A percentile compares a stretch with the other conserved stretches of the same genome.
These are phyloP conservation scores for Megaceryle maxima DNA, from an alignment of 2,113 vertebrate genomes.

Conservation along the genomic window DNA sequence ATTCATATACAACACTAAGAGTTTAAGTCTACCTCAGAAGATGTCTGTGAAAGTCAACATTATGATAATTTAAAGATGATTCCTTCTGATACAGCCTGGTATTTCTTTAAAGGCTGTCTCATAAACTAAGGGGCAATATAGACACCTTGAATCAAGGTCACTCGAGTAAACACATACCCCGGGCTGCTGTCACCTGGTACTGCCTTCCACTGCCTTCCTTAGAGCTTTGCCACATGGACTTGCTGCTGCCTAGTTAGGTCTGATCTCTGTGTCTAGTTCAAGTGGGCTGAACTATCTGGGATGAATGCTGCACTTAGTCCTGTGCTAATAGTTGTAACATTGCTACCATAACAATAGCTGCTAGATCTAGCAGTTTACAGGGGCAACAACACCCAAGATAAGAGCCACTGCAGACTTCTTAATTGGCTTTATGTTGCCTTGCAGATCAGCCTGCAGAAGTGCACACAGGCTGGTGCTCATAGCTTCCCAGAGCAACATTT, in stretches of 20 bases:
- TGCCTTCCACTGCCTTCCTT: neutral
- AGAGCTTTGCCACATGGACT: neutral
- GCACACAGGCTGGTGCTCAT: neutral
- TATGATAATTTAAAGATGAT: neutral
- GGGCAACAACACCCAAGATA: neutral
- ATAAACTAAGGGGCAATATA: neutral
- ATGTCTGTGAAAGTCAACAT: neutral
- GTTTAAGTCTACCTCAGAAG: rapidly evolving
- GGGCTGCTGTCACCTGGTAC: neutral
- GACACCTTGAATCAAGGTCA: rapidly evolving
- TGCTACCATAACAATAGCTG: neutral
- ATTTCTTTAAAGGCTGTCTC: neutral
- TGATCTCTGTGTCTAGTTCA: neutral
- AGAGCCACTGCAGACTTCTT: neutral
- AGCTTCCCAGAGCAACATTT: neutral
- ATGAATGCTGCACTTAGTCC: neutral
- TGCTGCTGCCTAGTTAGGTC: neutral
- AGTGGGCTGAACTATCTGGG: neutral
- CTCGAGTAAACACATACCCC: neutral
- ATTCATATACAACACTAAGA: neutral
- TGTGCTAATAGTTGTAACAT: rapidly evolving
- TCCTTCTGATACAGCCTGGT: neutral
- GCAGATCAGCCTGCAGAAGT: neutral
- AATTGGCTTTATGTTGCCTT: neutral
- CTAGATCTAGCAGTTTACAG: neutral